A percentile compares a stretch with the other conserved stretches of the same genome.
These are phyloP conservation scores for Drosophila dives DNA, from an alignment of 2,888 invertebrate genomes.

Conservation along the genomic window DNA sequence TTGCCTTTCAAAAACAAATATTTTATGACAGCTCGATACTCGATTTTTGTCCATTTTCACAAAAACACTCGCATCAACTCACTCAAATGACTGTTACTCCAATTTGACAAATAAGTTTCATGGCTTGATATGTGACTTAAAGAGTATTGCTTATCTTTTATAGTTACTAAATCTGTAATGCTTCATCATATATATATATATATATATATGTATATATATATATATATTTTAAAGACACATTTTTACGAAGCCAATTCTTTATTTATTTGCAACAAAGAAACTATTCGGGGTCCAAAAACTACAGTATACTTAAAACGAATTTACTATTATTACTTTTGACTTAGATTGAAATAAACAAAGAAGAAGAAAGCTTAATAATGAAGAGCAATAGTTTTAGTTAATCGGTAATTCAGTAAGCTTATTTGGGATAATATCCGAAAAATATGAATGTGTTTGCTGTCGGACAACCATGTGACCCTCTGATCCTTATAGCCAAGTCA, in stretches of 20 bases:
- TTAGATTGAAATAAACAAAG: neutral
- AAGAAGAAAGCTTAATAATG: neutral
- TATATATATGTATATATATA: too few species aligned
- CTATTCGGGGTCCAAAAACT: neutral
- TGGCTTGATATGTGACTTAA: neutral
- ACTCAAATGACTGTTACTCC: neutral
- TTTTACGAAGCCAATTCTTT: neutral
- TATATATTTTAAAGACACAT: too few species aligned
- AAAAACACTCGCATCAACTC: too few species aligned
- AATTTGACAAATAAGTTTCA: neutral
- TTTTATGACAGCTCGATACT: too few species aligned
- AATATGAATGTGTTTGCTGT: neutral
- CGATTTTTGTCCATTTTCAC: too few species aligned
- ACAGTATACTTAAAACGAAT: neutral
- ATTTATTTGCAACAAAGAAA: neutral
- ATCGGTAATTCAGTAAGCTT: neutral
- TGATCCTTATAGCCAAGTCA: neutral
- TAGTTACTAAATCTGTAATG: neutral
- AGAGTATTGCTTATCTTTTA: neutral
- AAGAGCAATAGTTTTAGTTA: neutral
- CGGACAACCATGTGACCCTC: conserved; percentile 4
- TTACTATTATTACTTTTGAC: neutral
- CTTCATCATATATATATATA: too few species aligned
- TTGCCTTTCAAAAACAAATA: too few species aligned
- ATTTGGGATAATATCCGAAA: neutral